These are phyloP conservation scores for Tuta absoluta DNA, from an alignment of 2,888 invertebrate species.

Conservation along the genomic window DNA sequence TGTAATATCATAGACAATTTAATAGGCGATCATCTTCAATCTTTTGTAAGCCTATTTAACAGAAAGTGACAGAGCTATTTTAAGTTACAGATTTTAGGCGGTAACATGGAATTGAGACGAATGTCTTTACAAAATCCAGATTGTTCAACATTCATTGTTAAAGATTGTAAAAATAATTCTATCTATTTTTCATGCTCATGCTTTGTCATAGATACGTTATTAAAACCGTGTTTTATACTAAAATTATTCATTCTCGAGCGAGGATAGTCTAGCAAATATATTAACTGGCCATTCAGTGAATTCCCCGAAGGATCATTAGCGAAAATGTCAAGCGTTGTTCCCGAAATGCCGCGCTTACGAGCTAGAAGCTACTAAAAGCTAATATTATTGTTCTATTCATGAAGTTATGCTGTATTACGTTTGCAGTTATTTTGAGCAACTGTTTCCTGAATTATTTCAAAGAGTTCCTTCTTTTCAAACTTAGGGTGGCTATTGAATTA, in stretches of 20 bases:
- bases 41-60: no score
- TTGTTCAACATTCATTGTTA: background rate
- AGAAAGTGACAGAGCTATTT: no score
- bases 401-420: background rate
- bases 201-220: background rate
- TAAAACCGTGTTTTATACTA: background rate
- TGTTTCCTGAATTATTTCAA: no score
- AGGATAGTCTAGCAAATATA: background rate
- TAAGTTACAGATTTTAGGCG: no score
- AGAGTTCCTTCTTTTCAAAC: no score
- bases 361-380: background rate
- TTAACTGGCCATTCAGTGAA: background rate
- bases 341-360: background rate
- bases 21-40: no score
- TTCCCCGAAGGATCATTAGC: background rate
- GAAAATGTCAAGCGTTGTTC: slow-evolving; percentile 5
- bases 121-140: no score
- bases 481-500: no score
- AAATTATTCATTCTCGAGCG: background rate
- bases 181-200: background rate
- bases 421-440: no score
- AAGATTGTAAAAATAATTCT: background rate
- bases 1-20: no score
- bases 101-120: no score
- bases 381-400: background rate